phyloP scores from a whole-genome alignment of 2,888 invertebrate species.

The Pimpla rufipes region DNA sequence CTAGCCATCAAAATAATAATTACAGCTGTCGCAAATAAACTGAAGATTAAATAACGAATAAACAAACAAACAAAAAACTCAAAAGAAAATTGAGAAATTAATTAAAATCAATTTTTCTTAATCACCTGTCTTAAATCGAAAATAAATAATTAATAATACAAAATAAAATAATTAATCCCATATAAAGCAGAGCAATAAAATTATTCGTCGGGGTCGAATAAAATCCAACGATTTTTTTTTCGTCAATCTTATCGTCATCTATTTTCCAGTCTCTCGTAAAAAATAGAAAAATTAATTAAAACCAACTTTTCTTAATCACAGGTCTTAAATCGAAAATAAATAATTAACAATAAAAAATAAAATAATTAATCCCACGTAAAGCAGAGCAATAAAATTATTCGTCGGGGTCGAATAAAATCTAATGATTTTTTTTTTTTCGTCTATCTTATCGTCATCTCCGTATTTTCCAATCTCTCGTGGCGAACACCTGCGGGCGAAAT shows the following conservation, averaged over 20 bases:
- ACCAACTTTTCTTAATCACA: no score
- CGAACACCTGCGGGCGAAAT: slow-evolving; percentile 28
- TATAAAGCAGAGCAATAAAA: not conserved
- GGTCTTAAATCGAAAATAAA: no score
- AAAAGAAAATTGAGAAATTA: not conserved
- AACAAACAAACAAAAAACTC: not conserved
- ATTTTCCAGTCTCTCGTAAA: not conserved
- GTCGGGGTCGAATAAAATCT: not conserved
- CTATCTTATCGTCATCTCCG: not conserved
- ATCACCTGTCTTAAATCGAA: no score
- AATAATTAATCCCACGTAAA: not conserved
- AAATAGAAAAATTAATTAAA: not conserved
- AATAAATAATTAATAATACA: no score
- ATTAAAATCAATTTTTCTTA: no score
- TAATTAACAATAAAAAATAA: no score
- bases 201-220: not conserved
- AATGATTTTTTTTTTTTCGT: not conserved
- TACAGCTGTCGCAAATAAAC: no score
- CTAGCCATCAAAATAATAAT: not conserved
- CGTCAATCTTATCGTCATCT: not conserved
- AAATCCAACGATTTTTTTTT: not conserved
- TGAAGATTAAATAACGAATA: not conserved
- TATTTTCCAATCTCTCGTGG: not conserved
- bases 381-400: not conserved
- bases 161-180: no score